Evolutionary conservation across 2,797 vertebrate species (phyloP), one percentile per base, ranked within the genome.

Genomic region (Brachyrhaphis roseni): DNA sequence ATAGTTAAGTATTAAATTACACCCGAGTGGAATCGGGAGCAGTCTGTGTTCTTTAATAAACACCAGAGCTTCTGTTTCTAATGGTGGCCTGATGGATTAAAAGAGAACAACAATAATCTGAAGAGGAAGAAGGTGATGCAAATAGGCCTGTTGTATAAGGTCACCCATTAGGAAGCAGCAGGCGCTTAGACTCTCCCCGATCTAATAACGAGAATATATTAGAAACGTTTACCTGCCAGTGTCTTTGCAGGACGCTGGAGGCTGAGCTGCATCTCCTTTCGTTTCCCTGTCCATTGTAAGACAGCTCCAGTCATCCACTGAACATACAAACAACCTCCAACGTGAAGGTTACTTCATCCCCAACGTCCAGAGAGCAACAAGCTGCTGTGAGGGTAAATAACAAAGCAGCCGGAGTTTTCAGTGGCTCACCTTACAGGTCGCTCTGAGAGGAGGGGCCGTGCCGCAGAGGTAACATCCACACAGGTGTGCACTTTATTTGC

Each of bases 1-100:
- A 74, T 71, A 77, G 68, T 71, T 76, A 47, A 2, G 87, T 81
- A 84, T 94, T 87, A 80, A 83, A 86, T 93, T 91, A 92, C 92
- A 74, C 80, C 78, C 49, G 43, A 81, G 47, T 28, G 36, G 26
- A 36, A 74, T 64, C n/a, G 53, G 74, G 15, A 76, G 79, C 51
- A 81, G 31, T 0, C 15, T 11, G 7, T 43, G 43, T 59, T 72
- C 71, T 55, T 77, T 26, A 28, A 28, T 59, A 53, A 79, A 36
- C 49, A 72, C 13, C 23, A 64, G 62, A 23, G 8, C 20, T 46
- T 28, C 5, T 16, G 34, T 36, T 71, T 76, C 76, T 45, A 34
- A 53, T 36, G 36, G 31, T 12, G 26, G 18, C 43, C 12, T 45
- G 2, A 26, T 53, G 18, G 11, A 28, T 82, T 57, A 55, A 57